These are phyloP conservation scores for Heliocidaris tuberculata DNA, from an alignment of 35 echinoderm and acorn worm genomes.

Conservation along the genomic window DNA sequence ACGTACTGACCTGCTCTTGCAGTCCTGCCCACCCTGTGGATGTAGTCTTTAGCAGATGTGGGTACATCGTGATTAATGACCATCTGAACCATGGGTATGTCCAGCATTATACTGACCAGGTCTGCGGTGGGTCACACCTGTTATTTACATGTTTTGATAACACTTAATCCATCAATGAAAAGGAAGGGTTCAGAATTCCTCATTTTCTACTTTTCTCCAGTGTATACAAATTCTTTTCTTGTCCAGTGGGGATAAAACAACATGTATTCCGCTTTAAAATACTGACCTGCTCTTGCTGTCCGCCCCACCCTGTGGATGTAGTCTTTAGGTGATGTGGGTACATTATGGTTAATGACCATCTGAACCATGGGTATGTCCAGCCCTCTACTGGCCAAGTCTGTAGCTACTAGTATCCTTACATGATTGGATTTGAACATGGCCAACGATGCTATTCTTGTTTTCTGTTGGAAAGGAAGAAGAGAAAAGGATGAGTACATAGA, in stretches of 20 bases:
- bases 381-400: constrained; percentile 93
- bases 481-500: background rate
- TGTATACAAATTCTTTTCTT: too few species aligned
- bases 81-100: constrained; percentile 91
- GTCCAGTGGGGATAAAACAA: too few species aligned
- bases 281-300: constrained; percentile 90
- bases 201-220: too few species aligned
- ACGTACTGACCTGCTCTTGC: constrained; percentile 79
- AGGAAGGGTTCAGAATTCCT: too few species aligned
- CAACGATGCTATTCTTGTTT: constrained; percentile 75
- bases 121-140: too few species aligned
- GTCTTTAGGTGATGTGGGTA: constrained; percentile 92
- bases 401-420: constrained; percentile 79
- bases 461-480: constrained; percentile 45
- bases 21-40: constrained; percentile 92
- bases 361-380: constrained; percentile 92
- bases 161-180: too few species aligned
- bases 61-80: constrained; percentile 97
- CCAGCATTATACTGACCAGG: constrained; percentile 44
- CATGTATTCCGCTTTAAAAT: background rate
- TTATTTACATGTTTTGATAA: too few species aligned
- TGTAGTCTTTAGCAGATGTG: constrained; percentile 92
- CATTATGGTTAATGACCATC: constrained; percentile 94
- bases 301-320: constrained; percentile 95
- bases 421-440: constrained; percentile 93